Evolutionary conservation across 2,888 invertebrate genomes (phyloP).

Genomic region (Tipula unca): DNA sequence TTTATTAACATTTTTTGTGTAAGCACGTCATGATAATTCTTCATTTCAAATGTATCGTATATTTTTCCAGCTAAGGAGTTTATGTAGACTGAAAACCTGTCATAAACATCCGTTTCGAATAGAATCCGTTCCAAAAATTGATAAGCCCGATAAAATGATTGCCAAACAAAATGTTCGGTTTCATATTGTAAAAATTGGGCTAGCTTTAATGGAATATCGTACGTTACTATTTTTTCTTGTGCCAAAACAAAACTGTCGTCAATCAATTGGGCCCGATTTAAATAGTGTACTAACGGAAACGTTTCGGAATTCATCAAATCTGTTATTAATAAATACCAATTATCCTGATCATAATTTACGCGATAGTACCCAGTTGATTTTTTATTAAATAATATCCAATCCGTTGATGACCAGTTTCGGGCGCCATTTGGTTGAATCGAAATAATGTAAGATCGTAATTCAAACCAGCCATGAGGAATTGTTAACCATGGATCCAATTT

Average conservation of each 20-base stretch:
- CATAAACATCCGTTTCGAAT: background rate
- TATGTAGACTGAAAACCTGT: background rate
- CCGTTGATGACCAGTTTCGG: slow-evolving; percentile 24
- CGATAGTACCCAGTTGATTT: slow-evolving; percentile 46
- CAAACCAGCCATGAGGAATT: slow-evolving; percentile 19
- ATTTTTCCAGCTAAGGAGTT: background rate
- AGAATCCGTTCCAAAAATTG: background rate
- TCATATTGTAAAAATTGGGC: slow-evolving; percentile 51
- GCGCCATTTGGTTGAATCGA: background rate
- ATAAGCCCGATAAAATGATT: slow-evolving; percentile 23
- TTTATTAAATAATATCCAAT: slow-evolving; percentile 39
- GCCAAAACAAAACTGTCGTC: slow-evolving; percentile 61
- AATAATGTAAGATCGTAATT: background rate
- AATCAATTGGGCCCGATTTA: slow-evolving; percentile 71
- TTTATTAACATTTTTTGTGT: background rate
- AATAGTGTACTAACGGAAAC: slow-evolving; percentile 50
- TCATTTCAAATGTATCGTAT: background rate
- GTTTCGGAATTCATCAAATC: background rate
- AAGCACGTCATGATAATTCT: background rate
- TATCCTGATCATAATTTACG: slow-evolving; percentile 58
- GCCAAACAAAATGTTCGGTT: slow-evolving; percentile 57
- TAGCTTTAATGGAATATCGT: slow-evolving; percentile 47
- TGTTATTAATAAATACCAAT: slow-evolving; percentile 51
- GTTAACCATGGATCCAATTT: background rate
- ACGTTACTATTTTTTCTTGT: slow-evolving; percentile 28